These are phyloP conservation scores for Lacanobia oleracea DNA, from an alignment of 2,888 invertebrate genomes.

Conservation along the genomic window DNA sequence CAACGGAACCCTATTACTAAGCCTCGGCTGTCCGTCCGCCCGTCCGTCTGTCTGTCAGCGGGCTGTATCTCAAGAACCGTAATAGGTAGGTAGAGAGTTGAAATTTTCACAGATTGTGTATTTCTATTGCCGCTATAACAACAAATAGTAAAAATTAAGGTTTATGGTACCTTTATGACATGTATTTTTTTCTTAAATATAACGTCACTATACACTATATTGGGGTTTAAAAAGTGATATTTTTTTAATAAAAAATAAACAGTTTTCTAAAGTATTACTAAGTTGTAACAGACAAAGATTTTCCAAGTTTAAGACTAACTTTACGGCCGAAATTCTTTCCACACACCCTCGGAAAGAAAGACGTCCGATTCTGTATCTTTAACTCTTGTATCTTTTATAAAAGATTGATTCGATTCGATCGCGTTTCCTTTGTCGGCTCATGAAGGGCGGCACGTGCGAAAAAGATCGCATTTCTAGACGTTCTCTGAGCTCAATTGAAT, in stretches of 20 bases:
- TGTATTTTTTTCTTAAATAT: too few species aligned
- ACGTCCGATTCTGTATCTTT: slow-evolving; percentile 4
- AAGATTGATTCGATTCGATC: slow-evolving; percentile 35
- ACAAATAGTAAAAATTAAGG: too few species aligned
- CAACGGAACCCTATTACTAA: too few species aligned
- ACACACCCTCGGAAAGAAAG: slow-evolving; percentile 4
- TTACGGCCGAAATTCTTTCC: slow-evolving; percentile 6
- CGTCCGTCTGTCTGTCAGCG: too few species aligned
- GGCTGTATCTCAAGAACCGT: too few species aligned
- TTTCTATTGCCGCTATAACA: too few species aligned
- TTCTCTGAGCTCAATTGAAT: slow-evolving; percentile 52
- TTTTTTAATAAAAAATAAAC: too few species aligned
- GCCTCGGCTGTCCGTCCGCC: too few species aligned
- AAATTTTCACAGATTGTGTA: too few species aligned
- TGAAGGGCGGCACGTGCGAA: slow-evolving; percentile 45
- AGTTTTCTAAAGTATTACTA: not conserved
- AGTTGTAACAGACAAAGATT: not conserved
- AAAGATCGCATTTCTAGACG: slow-evolving; percentile 43
- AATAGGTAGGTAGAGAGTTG: too few species aligned
- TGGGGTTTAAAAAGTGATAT: not conserved
- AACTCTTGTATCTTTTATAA: slow-evolving; percentile 12
- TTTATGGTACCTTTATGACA: too few species aligned
- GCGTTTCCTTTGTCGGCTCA: slow-evolving; percentile 38
- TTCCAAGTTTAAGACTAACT: not conserved
- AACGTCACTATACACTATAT: not conserved